Percentiles rank a stretch among this genome's conserved stretches.
These are phyloP conservation scores for Proales similis DNA, from an alignment of 1,140 invertebrate species.

Conservation along the genomic window DNA sequence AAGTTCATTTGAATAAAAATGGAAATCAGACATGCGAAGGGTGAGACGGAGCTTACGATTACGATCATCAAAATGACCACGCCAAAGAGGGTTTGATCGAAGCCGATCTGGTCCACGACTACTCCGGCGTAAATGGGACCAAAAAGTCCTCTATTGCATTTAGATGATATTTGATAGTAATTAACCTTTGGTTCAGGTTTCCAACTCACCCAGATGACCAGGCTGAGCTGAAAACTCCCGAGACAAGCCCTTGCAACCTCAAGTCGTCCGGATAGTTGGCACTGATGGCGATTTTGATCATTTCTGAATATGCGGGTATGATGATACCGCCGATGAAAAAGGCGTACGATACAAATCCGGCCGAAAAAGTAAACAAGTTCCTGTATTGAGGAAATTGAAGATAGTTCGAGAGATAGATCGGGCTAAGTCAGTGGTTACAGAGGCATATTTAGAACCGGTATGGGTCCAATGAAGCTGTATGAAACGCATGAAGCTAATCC, in stretches of 20 bases:
- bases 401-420: background rate
- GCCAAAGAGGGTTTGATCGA: background rate
- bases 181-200: background rate
- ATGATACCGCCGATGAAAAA: conserved; percentile 28
- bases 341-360: conserved; percentile 8
- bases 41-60: background rate
- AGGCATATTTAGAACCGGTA: background rate
- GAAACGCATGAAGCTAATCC: conserved; percentile 2
- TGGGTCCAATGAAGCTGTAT: conserved; percentile 11
- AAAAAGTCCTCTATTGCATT: background rate
- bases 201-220: conserved; percentile 19
- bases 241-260: conserved; percentile 21
- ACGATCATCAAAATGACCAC: background rate
- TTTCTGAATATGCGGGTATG: conserved; percentile 27
- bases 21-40: background rate
- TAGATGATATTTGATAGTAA: background rate
- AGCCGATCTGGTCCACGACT: conserved; percentile 20
- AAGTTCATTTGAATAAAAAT: background rate
- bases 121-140: conserved; percentile 9
- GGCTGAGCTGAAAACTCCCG: conserved; percentile 21
- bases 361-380: conserved; percentile 9
- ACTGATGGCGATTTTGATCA: conserved; percentile 4
- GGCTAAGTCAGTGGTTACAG: conserved; percentile 8
- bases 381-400: conserved; percentile 1
- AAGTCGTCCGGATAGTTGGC: conserved; percentile 10